These are phyloP conservation scores for Capreolus pygargus DNA, from an alignment of 2,113 vertebrate genomes.

Conservation along the genomic window DNA sequence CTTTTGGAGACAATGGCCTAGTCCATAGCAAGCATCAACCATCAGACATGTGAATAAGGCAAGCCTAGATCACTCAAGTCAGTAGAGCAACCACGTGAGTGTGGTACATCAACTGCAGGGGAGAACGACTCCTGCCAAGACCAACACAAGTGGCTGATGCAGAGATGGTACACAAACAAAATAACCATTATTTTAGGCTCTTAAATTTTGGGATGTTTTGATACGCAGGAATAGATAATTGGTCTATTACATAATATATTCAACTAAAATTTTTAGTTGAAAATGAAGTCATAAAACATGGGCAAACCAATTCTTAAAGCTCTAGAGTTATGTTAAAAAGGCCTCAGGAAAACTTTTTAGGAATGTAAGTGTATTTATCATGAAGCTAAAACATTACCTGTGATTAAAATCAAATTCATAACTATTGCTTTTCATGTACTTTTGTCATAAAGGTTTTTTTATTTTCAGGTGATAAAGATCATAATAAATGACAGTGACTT, in stretches of 20 bases:
- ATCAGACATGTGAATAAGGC: not conserved
- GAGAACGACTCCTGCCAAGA: not conserved
- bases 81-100: rapidly evolving
- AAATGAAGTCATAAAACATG: not conserved
- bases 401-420: not conserved
- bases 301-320: not conserved
- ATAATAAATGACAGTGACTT: not conserved
- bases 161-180: not conserved
- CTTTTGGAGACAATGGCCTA: not conserved
- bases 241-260: not conserved
- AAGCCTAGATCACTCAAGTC: not conserved
- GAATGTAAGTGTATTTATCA: not conserved
- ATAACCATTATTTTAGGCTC: not conserved
- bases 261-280: not conserved
- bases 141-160: not conserved
- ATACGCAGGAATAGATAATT: not conserved
- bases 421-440: not conserved
- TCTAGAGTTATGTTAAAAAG: not conserved
- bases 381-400: not conserved
- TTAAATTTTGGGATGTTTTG: not conserved
- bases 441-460: not conserved
- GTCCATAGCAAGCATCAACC: not conserved
- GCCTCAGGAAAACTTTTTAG: not conserved
- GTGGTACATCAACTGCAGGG: rapidly evolving
- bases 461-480: not conserved